Evolutionary conservation across 2,113 vertebrate species (phyloP).

Genomic region (Neomonachus schauinslandi): DNA sequence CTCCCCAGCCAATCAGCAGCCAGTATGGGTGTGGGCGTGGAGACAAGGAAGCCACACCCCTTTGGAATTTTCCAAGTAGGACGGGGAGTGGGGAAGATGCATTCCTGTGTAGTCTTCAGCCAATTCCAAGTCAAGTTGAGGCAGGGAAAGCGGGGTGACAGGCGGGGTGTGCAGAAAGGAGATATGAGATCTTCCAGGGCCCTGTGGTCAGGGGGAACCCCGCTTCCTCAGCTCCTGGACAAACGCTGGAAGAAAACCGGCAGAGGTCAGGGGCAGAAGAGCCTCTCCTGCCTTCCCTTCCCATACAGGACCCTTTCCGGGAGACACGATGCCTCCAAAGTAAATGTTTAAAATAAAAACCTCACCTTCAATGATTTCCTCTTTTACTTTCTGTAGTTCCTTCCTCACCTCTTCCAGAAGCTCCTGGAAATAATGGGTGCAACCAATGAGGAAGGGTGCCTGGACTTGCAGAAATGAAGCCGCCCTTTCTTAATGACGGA

Average conservation of each 20-base stretch:
- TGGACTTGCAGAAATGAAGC: background rate
- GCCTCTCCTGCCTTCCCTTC: background rate
- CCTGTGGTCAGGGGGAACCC: constrained; percentile 88
- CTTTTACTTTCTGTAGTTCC: constrained; percentile 95
- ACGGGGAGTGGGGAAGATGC: background rate
- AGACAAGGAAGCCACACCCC: constrained; percentile 56
- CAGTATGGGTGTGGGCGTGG: constrained; percentile 49
- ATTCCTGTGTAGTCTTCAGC: constrained; percentile 70
- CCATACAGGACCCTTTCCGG: background rate
- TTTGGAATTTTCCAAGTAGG: constrained; percentile 65
- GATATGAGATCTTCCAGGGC: background rate
- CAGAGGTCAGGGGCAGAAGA: background rate
- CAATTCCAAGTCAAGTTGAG: constrained; percentile 65
- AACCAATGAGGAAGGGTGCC: background rate
- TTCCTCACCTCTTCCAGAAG: constrained; percentile 94
- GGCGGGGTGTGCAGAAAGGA: constrained; percentile 47
- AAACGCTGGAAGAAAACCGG: constrained; percentile 86
- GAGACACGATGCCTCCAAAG: background rate
- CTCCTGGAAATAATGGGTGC: constrained; percentile 85
- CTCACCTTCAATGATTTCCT: constrained; percentile 95
- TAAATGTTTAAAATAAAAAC: background rate
- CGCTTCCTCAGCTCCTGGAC: constrained; percentile 93
- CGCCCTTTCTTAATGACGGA: background rate
- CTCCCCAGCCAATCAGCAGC: constrained; percentile 80
- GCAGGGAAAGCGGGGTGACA: constrained; percentile 68